A percentile compares a stretch with the other conserved stretches of the same genome.
Conservation (phyloP, 2,888 invertebrate genomes). For the Stenodera caucasica region DNA sequence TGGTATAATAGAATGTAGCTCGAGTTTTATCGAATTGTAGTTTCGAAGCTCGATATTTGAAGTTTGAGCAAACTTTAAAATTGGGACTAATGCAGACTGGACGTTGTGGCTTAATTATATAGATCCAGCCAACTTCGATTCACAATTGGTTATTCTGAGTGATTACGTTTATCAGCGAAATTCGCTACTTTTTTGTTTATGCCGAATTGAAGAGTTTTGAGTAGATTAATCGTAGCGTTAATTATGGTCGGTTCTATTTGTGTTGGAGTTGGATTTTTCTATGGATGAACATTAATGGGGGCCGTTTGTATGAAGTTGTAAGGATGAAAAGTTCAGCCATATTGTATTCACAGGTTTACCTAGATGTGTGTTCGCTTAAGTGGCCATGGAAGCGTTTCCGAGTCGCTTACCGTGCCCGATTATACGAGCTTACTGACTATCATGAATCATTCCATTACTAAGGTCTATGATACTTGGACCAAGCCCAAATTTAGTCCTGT, state of each 20-base stretch:
- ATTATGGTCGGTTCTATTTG: not conserved
- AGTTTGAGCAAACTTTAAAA: no score
- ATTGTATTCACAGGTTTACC: not conserved
- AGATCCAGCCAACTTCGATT: no score
- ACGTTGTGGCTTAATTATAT: no score
- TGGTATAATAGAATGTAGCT: no score
- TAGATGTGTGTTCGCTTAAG: not conserved
- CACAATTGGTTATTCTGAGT: no score
- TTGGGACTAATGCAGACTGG: no score
- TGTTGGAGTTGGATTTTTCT: not conserved
- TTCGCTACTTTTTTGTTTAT: not conserved
- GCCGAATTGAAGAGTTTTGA: not conserved
- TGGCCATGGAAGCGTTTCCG: slow-evolving; percentile 34
- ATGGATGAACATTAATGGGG: not conserved
- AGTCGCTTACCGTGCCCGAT: slow-evolving; percentile 40
- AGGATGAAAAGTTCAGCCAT: not conserved
- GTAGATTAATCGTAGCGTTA: not conserved
- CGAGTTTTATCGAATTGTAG: no score
- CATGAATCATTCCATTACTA: slow-evolving; percentile 37
- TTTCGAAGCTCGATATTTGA: no score
- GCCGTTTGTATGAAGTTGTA: not conserved
- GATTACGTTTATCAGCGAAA: no score
- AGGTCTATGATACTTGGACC: slow-evolving; percentile 35
- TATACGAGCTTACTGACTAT: slow-evolving; percentile 39
- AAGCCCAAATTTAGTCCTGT: slow-evolving; percentile 35